Percentiles rank a stretch among this genome's conserved stretches.
Evolutionary conservation across 35 echinoderm and acorn worm species (phyloP).

Genomic region (Apostichopus californicus): DNA sequence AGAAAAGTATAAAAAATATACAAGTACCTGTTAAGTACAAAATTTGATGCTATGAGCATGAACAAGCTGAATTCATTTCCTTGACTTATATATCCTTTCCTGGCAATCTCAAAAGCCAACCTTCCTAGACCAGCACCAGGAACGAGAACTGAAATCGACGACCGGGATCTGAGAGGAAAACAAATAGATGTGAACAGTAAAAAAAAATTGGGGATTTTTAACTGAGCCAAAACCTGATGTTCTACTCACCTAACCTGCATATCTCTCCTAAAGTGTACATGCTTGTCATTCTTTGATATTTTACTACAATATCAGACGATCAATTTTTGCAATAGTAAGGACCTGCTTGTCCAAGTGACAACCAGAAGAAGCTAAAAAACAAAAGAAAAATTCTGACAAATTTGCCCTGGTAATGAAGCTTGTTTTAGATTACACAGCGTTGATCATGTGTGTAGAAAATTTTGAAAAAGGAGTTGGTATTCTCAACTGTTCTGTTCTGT

Average conservation of each 20-base stretch:
- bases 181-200: constrained; percentile 22
- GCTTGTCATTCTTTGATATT: not conserved
- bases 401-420: too few relatives aligned
- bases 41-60: constrained; percentile 97
- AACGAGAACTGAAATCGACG: constrained; percentile 65
- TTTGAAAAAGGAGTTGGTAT: too few relatives aligned
- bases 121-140: constrained; percentile 95
- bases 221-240: not conserved
- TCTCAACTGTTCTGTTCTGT: too few relatives aligned
- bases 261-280: too few relatives aligned
- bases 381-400: not conserved
- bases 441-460: too few relatives aligned
- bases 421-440: too few relatives aligned
- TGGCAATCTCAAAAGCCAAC: constrained; percentile 94
- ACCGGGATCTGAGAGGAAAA: not conserved
- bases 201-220: not conserved
- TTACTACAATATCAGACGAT: constrained; percentile 1
- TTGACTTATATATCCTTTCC: constrained; percentile 85
- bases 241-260: too few relatives aligned
- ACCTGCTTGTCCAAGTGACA: not conserved
- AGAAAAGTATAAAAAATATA: too few relatives aligned
- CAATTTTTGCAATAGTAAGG: not conserved
- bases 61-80: constrained; percentile 98
- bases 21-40: constrained; percentile 86
- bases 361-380: not conserved